Evolutionary conservation across 2,113 vertebrate species (phyloP), one percentile per base, ranked within the genome.

Genomic region (Poicephalus gulielmi): DNA sequence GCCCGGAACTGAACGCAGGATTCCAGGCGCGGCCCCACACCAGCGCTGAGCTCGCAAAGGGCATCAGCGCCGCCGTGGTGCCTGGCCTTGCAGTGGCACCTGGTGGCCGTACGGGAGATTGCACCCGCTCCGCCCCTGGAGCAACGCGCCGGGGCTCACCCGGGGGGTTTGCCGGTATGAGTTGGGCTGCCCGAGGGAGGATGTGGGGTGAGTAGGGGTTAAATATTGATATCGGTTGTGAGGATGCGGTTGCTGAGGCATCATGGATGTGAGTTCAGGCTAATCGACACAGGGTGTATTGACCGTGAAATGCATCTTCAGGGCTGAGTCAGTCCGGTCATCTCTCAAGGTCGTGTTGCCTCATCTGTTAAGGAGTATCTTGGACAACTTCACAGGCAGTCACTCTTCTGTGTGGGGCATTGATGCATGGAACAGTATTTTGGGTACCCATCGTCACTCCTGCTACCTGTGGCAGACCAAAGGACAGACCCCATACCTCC

Each of bases 51-150:
- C 8, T 14, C 57, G 22, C 13, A 2, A 10, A 10, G 10, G 6
- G 33, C 20, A 6, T 13, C 13, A 22, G 8, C 22, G 20, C 55
- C 33, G 27, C 1, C 9, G 33, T 55, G 2, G 73, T 89, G 43
- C 15, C 60, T 82, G 57, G 83, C 80, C 91, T 59, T 81, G 90
- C 91, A 95, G 84, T 88, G 96, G 50, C 96, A 90, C 83, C 97
- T 94, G 39, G 83, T 86, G 96, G 95, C 33, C 41, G 33, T 18
- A 9, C 2, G 24, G 74, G 33, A 59, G 20, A n/a, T 59, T 15
- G 33, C 33, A n/a, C 20, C 55, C 13, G 13, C 55, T n/a, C 33
- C 8, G 33, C 57, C 33, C 20, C 13, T 9, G 31, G 20, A 9
- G 57, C 20, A 4, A 13, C 6, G 33, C 6, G 33, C 33, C 33